Percentiles rank a stretch among this genome's conserved stretches.
Evolutionary conservation across 2,797 vertebrate species (phyloP).

Genomic region (Typhlichthys eigenmanni): DNA sequence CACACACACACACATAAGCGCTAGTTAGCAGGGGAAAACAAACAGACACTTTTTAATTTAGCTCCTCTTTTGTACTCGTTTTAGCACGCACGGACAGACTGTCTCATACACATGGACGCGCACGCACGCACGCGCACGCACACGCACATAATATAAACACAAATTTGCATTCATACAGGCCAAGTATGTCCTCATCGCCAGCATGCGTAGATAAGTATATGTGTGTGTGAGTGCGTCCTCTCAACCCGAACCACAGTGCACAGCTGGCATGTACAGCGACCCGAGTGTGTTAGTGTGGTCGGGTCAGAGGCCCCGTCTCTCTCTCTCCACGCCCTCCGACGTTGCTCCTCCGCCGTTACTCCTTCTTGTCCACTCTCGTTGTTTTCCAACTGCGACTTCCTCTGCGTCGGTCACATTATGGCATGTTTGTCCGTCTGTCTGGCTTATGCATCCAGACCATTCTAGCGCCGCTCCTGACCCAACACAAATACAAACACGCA

Average conservation of each 20-base stretch:
- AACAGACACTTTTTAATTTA: slow-evolving; percentile 40
- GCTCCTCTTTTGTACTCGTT: slow-evolving; percentile 47
- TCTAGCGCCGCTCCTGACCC: slow-evolving; percentile 41
- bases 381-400: slow-evolving; percentile 52
- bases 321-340: slow-evolving; percentile 52
- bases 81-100: slow-evolving; percentile 51
- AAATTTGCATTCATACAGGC: slow-evolving; percentile 42
- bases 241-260: slow-evolving; percentile 67
- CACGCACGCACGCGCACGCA: slow-evolving; percentile 7
- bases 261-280: slow-evolving; percentile 71
- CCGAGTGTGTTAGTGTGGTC: slow-evolving; percentile 77
- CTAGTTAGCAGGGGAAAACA: slow-evolving; percentile 46
- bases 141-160: neutral
- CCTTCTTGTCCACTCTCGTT: slow-evolving; percentile 40
- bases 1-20: slow-evolving; percentile 22
- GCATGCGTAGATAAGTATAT: slow-evolving; percentile 74
- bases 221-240: slow-evolving; percentile 69
- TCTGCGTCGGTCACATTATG: slow-evolving; percentile 59
- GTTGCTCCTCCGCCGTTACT: slow-evolving; percentile 41
- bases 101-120: slow-evolving; percentile 33
- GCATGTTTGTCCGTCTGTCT: slow-evolving; percentile 61
- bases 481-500: slow-evolving; percentile 56
- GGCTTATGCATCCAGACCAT: slow-evolving; percentile 45
- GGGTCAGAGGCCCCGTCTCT: slow-evolving; percentile 68
- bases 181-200: slow-evolving; percentile 79